These are phyloP conservation scores for Caenorhabditis sp. DNA, from an alignment of 2,888 invertebrate species.

Conservation along the genomic window DNA sequence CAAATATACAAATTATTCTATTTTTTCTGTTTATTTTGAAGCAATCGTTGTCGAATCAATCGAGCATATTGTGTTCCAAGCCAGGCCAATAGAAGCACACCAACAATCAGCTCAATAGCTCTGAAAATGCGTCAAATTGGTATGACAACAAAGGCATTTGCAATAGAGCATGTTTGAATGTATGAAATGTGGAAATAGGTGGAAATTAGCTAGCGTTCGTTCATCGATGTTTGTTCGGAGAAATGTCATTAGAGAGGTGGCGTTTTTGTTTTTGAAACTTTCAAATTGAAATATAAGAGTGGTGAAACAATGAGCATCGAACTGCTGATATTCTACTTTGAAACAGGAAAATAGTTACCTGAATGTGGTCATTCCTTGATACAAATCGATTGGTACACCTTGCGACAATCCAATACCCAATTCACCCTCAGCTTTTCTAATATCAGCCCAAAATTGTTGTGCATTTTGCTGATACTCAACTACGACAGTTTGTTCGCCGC, in stretches of 20 bases:
- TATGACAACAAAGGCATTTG: neutral
- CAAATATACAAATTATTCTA: neutral
- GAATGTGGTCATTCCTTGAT: constrained; percentile 46
- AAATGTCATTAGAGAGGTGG: too few relatives aligned
- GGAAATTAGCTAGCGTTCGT: too few relatives aligned
- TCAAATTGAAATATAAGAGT: too few relatives aligned
- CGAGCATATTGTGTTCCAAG: constrained; percentile 58
- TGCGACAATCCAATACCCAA: constrained; percentile 50
- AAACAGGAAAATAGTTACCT: constrained; percentile 12
- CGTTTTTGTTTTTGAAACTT: too few relatives aligned
- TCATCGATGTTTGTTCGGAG: too few relatives aligned
- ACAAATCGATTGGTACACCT: constrained; percentile 48
- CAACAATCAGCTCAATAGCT: constrained; percentile 50
- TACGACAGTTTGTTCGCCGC: constrained; percentile 33
- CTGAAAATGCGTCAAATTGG: constrained; percentile 22
- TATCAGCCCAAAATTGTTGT: constrained; percentile 56
- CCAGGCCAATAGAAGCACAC: constrained; percentile 50
- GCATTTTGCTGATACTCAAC: constrained; percentile 45
- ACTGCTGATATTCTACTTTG: too few relatives aligned
- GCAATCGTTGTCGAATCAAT: constrained; percentile 46
- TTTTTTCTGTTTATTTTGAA: constrained; percentile 41
- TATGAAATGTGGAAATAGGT: neutral
- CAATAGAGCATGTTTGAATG: neutral
- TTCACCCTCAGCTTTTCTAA: constrained; percentile 48
- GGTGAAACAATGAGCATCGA: too few relatives aligned